Evolutionary conservation across 2,113 vertebrate species (phyloP), one percentile per base, ranked within the genome.

Genomic region (Leptosomus discolor): DNA sequence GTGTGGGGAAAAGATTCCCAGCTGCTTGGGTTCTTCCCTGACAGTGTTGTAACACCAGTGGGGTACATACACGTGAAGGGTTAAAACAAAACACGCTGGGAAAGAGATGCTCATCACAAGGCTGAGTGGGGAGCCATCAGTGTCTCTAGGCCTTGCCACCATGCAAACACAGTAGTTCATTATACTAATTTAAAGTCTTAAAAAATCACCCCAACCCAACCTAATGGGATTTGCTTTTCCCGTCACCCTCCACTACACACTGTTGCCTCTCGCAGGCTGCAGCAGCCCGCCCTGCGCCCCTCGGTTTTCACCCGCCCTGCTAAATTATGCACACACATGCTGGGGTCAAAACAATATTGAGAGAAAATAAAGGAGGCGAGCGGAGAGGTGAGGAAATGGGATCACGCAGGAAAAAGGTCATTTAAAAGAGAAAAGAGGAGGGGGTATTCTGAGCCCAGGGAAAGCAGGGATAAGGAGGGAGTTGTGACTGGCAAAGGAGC

Each of bases 241-340:
- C 0, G 0, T 67, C 73, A 91, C 68, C 37, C 56, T 79, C 39
- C 70, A 6, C 17, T 21, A 32, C 65, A 27, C 37, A 11, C n/a
- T 14, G 29, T 12, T 74, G 78, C 69, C 68, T 48, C 32, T 39
- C 0, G 0, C 14, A 22, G 32, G 45, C 51, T 2, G 1, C 9
- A 36, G 50, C 73, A 6, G 58, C 48, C 34, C 53, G 39, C 34
- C 30, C 61, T 0, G 0, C 8, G 5, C 8, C 46, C 32, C 46
- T 41, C 1, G 0, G 29, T 63, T 76, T 51, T 64, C 78, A 23
- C 32, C 23, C 4, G 0, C 77, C 48, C 43, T 6, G 22, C 11
- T 53, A 17, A 30, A 75, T 70, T n/a, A 64, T 39, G 63, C 80
- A 58, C 39, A 37, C 32, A 26, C 63, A 45, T 8, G 51, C 64